A percentile compares a stretch with the other conserved stretches of the same genome.
Evolutionary conservation across 2,113 vertebrate genomes (phyloP).

Genomic region (Seriola rivoliana): DNA sequence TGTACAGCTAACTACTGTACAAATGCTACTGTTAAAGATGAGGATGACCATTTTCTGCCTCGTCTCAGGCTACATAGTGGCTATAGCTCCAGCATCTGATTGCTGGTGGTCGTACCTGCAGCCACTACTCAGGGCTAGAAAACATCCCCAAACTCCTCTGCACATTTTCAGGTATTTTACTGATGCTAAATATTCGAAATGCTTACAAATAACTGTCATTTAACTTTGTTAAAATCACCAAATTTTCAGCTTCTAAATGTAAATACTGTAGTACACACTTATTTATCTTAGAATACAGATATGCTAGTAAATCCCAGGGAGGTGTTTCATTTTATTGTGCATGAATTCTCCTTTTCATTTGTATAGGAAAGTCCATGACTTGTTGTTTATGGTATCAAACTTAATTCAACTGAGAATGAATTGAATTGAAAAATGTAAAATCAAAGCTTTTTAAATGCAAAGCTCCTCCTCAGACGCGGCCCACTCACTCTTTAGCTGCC

Average conservation of each 20-base stretch:
- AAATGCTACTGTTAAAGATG: background rate
- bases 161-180: no score
- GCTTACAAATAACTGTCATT: no score
- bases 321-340: background rate
- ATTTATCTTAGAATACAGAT: background rate
- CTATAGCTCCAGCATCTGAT: background rate
- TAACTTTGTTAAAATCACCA: no score
- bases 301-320: background rate
- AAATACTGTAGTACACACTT: background rate
- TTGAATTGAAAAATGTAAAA: no score
- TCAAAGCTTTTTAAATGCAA: background rate
- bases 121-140: background rate
- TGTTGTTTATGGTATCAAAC: background rate
- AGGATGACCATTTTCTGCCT: background rate
- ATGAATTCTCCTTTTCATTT: background rate
- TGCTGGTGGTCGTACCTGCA: background rate
- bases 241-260: background rate
- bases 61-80: background rate
- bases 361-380: background rate
- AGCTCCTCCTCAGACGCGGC: background rate
- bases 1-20: background rate
- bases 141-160: no score
- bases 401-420: no score
- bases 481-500: background rate
- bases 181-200: no score